A percentile compares a stretch with the other conserved stretches of the same genome.
Conservation (phyloP, 2,797 vertebrate species). For the Silurus lanzhouensis region DNA sequence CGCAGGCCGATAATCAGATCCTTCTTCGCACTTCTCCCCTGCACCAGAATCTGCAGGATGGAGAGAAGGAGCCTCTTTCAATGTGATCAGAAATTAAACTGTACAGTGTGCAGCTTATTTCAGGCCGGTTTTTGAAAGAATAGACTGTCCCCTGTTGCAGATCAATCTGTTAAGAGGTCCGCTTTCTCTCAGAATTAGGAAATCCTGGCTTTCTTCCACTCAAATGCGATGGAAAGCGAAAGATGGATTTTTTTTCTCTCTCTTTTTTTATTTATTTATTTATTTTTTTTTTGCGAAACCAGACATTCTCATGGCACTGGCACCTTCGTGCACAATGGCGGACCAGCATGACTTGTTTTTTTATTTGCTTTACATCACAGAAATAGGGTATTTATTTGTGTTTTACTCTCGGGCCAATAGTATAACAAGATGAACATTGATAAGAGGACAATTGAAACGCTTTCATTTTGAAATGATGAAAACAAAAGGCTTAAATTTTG, state of each 20-base stretch:
- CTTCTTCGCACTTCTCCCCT: slow-evolving; percentile 42
- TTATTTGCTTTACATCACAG: slow-evolving; percentile 58
- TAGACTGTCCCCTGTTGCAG: slow-evolving; percentile 74
- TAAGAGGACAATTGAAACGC: background rate
- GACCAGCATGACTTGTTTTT: slow-evolving; percentile 55
- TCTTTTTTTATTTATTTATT: too few species aligned
- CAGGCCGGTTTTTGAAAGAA: slow-evolving; percentile 64
- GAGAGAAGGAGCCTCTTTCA: slow-evolving; percentile 34
- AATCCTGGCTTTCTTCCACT: slow-evolving; percentile 82
- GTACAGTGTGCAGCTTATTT: slow-evolving; percentile 44
- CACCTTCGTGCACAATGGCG: slow-evolving; percentile 70
- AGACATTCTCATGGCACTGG: slow-evolving; percentile 75
- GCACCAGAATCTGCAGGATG: slow-evolving; percentile 30
- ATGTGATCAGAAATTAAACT: slow-evolving; percentile 37
- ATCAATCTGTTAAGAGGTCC: slow-evolving; percentile 81
- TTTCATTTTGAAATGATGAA: too few species aligned
- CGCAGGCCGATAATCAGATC: slow-evolving; percentile 32
- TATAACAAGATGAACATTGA: slow-evolving; percentile 57
- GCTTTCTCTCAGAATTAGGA: slow-evolving; percentile 76
- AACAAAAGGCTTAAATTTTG: background rate
- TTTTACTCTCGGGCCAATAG: slow-evolving; percentile 42
- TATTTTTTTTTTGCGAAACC: slow-evolving; percentile 55
- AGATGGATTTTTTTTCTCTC: slow-evolving; percentile 48
- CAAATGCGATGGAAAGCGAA: slow-evolving; percentile 66
- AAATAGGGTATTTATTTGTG: slow-evolving; percentile 58